Conservation (phyloP, 2,113 vertebrate species). For the Plecotus auritus region DNA sequence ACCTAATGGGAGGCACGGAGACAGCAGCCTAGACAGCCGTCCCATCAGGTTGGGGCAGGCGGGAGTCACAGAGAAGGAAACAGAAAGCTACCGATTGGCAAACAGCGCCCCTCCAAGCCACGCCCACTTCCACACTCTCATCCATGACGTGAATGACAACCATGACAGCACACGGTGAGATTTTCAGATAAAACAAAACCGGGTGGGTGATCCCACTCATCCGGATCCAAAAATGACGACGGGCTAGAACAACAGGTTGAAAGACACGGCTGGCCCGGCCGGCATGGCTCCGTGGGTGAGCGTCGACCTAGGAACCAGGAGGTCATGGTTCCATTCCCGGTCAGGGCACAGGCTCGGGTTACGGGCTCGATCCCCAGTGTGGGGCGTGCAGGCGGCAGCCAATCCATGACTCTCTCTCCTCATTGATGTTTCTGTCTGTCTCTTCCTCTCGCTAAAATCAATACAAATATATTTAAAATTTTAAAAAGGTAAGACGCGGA, state of each 20-base stretch:
- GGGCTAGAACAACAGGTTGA: too few species aligned
- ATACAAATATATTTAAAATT: too few species aligned
- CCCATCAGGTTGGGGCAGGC: not conserved
- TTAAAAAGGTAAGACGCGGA: not conserved
- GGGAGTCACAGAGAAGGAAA: not conserved
- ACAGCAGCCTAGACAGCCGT: not conserved
- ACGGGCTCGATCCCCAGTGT: too few species aligned
- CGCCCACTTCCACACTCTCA: not conserved
- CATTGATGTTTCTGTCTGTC: too few species aligned
- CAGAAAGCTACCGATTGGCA: not conserved
- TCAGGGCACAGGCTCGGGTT: too few species aligned
- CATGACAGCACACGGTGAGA: rapidly evolving
- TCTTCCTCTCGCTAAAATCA: too few species aligned
- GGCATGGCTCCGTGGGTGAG: too few species aligned
- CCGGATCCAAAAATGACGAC: not conserved
- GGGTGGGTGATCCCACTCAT: not conserved
- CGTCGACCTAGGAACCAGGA: too few species aligned
- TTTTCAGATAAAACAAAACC: not conserved
- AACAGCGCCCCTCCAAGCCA: too few species aligned
- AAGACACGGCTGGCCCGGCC: not conserved
- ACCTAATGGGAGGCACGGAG: not conserved
- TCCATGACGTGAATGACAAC: not conserved
- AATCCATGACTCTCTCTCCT: too few species aligned
- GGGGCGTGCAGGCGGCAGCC: too few species aligned
- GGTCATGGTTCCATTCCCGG: too few species aligned